Percentiles rank a stretch among this genome's conserved stretches.
These are phyloP conservation scores for Antheraea pernyi DNA, from an alignment of 1,140 invertebrate genomes.

Conservation along the genomic window DNA sequence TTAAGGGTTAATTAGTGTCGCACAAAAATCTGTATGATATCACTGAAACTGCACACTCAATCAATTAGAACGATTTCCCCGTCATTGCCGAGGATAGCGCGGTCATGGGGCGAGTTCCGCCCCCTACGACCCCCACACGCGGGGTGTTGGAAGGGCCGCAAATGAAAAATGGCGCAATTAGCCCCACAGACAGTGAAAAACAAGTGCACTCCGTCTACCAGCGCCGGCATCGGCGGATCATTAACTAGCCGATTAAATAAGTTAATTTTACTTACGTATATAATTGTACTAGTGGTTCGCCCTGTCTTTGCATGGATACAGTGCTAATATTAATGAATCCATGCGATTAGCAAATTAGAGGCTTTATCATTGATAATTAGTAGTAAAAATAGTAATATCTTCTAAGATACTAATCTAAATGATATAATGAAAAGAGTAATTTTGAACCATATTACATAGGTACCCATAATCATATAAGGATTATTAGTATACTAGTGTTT, in stretches of 20 bases:
- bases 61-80: slow-evolving; percentile 12
- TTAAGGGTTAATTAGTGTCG: no score
- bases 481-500: no score
- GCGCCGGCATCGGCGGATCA: slow-evolving; percentile 28
- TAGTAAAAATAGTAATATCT: no score
- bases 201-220: slow-evolving; percentile 64
- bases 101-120: slow-evolving; percentile 3
- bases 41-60: background rate
- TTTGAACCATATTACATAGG: no score
- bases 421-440: no score
- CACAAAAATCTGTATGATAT: background rate
- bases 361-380: no score
- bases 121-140: background rate
- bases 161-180: slow-evolving; percentile 73
- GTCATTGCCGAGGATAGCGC: slow-evolving; percentile 34
- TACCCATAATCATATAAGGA: no score
- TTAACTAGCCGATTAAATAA: slow-evolving; percentile 33
- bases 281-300: no score
- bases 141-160: slow-evolving; percentile 30
- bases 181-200: slow-evolving; percentile 72
- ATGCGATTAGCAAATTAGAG: no score
- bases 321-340: no score
- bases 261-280: background rate
- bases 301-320: no score
- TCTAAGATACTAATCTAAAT: no score